Evolutionary conservation across 2,888 invertebrate species (phyloP).

Genomic region (Aleiodes leptofemur): DNA sequence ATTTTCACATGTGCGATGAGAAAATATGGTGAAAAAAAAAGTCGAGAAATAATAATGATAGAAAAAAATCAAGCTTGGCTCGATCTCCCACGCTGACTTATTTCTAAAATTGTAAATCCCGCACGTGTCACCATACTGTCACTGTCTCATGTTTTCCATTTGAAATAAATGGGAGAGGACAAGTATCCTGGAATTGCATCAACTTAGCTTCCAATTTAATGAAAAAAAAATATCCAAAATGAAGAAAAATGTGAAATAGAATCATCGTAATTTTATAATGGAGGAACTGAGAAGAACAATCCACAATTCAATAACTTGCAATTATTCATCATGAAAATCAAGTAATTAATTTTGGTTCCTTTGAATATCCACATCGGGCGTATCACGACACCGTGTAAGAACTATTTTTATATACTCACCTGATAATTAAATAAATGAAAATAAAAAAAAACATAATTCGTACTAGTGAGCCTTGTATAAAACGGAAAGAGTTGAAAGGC

Average conservation of each 20-base stretch:
- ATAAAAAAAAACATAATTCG: slow-evolving; percentile 60
- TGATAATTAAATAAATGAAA: slow-evolving; percentile 18
- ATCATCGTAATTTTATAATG: neutral
- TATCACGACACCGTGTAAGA: slow-evolving; percentile 62
- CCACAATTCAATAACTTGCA: neutral
- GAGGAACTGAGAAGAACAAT: neutral
- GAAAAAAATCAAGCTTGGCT: slow-evolving; percentile 15
- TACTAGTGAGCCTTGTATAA: slow-evolving; percentile 71
- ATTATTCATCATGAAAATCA: neutral
- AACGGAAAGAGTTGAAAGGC: slow-evolving; percentile 48
- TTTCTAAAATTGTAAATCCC: slow-evolving; percentile 34
- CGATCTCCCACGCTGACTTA: slow-evolving; percentile 28
- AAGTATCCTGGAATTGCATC: neutral
- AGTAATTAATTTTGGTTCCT: slow-evolving; percentile 34
- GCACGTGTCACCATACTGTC: slow-evolving; percentile 20
- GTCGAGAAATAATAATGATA: neutral
- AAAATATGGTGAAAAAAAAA: slow-evolving; percentile 10
- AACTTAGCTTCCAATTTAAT: slow-evolving; percentile 23
- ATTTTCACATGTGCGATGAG: slow-evolving; percentile 5
- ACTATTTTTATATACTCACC: slow-evolving; percentile 60
- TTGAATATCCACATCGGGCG: slow-evolving; percentile 36
- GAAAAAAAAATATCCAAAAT: neutral
- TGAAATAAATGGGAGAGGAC: neutral
- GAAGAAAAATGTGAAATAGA: neutral
- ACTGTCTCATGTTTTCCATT: slow-evolving; percentile 29